Evolutionary conservation across 37 sponge, comb jelly and placozoan species (phyloP).

Genomic region (Dysidea cf. avara): DNA sequence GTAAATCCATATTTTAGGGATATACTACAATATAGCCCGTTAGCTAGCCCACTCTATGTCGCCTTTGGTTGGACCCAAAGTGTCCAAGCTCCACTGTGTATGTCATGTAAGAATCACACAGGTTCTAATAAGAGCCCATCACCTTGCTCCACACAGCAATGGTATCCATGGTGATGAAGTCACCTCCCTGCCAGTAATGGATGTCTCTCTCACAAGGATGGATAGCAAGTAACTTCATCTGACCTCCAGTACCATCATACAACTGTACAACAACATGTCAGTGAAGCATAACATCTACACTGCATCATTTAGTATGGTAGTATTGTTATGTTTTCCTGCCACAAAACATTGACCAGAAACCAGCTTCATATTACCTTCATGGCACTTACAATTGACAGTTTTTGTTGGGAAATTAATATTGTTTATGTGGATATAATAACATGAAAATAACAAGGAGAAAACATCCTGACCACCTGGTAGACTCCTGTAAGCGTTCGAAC

Average conservation of each 20-base stretch:
- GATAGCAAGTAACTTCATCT: constrained; percentile 62
- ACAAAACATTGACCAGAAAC: neutral
- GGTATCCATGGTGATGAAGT: constrained; percentile 48
- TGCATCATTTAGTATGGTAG: neutral
- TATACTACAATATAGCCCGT: no score
- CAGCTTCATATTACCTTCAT: neutral
- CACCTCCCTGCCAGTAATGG: constrained; percentile 48
- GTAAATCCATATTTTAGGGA: no score
- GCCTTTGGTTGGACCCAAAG: no score
- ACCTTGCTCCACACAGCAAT: constrained; percentile 63
- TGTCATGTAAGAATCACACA: no score
- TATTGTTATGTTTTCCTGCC: neutral
- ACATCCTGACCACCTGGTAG: no score
- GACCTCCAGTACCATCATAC: constrained; percentile 62
- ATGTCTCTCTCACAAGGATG: constrained; percentile 32
- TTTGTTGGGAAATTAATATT: no score
- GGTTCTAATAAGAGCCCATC: neutral
- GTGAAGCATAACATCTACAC: neutral
- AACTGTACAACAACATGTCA: constrained; percentile 19
- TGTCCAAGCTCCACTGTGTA: no score
- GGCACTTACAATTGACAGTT: neutral
- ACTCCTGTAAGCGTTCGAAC: no score
- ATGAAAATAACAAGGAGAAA: no score
- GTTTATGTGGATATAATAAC: no score
- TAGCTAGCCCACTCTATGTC: no score